Percentiles rank a stretch among this genome's conserved stretches.
These are phyloP conservation scores for Microtus pennsylvanicus DNA, from an alignment of 2,113 vertebrate species.

Conservation along the genomic window DNA sequence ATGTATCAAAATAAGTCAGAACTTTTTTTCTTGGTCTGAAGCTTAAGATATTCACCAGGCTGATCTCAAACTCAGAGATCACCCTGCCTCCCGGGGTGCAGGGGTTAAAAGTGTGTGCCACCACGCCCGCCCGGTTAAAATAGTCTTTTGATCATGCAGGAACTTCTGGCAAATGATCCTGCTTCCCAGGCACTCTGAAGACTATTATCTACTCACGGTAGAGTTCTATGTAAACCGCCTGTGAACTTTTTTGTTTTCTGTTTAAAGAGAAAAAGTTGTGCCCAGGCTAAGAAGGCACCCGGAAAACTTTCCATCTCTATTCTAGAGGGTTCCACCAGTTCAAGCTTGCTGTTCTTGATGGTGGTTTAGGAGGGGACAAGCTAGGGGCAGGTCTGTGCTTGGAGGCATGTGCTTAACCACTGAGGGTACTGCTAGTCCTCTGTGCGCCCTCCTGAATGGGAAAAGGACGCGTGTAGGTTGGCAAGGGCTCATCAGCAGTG, in stretches of 20 bases:
- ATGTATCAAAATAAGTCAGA: constrained; percentile 30
- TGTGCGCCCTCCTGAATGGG: not conserved
- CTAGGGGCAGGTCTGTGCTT: not conserved
- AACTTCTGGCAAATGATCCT: constrained; percentile 21
- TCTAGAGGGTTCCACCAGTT: not conserved
- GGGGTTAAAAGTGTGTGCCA: not conserved
- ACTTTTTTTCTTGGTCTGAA: not conserved
- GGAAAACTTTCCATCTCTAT: constrained; percentile 16
- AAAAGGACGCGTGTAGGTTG: not conserved
- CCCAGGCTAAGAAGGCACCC: constrained; percentile 41
- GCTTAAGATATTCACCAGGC: not conserved
- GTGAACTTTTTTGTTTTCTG: not conserved
- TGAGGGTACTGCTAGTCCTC: not conserved
- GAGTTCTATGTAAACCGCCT: constrained; percentile 32
- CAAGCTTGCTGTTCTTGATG: not conserved
- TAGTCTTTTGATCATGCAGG: not conserved
- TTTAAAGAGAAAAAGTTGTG: not conserved
- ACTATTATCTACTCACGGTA: not conserved
- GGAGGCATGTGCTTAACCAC: not conserved
- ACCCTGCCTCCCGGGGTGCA: not conserved
- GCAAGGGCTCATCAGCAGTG: not conserved
- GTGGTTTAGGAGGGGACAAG: not conserved
- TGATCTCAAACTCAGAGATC: not conserved
- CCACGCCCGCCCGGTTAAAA: not conserved
- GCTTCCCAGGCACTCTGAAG: constrained; percentile 11